Base-by-base conservation (phyloP, 2,797 vertebrate genomes). In the Hafferia zeledoni region DNA sequence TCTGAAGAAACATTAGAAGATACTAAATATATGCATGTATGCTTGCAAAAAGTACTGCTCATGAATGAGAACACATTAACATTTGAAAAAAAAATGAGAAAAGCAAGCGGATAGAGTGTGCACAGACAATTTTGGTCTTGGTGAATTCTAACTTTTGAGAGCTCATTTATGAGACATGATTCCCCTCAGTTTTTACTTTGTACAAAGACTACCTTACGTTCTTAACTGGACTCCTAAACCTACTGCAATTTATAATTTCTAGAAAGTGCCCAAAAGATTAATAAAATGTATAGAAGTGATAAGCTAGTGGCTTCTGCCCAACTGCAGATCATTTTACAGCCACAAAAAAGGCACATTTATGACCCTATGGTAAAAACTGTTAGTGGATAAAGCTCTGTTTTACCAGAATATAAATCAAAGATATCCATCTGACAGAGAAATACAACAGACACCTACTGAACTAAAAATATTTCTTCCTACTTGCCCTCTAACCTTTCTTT, bases 401-500 rank as follows among this genome's bases (percentile, higher is more conserved):
- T 91, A 88, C 77, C 76, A 83, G 47, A 75, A 91, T 84, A 91
- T 76, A 95, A 92, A 94, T 65, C 79, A 77, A 17, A 89, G 68
- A 85, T 79, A 94, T 10, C 19, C 56, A 80, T 89, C 72, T 64
- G 60, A 82, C 75, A 90, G 57, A 83, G 83, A 79, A 94, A 92
- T 67, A 84, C 63, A 83, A 46, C 65, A 84, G 80, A 69, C 85
- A 68, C 46, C 87, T 81, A 79, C 11, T 76, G 90, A 90, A 47
- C 55, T n/a, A 47, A 78, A 90, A 90, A 67, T 87, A 77, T 69
- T 91, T 85, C 77, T 67, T 95, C 80, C 78, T 86, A 35, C 31
- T 89, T 72, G 82, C 83, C 81, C 67, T 50, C 98, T 97, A 85
- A 99, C 99, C 99, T 98, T 78, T 99, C 98, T 95, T 97, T 97